Percentiles rank a stretch among this genome's conserved stretches.
These are phyloP conservation scores for Heteronetta atricapilla DNA, from an alignment of 2,113 vertebrate genomes.

Conservation along the genomic window DNA sequence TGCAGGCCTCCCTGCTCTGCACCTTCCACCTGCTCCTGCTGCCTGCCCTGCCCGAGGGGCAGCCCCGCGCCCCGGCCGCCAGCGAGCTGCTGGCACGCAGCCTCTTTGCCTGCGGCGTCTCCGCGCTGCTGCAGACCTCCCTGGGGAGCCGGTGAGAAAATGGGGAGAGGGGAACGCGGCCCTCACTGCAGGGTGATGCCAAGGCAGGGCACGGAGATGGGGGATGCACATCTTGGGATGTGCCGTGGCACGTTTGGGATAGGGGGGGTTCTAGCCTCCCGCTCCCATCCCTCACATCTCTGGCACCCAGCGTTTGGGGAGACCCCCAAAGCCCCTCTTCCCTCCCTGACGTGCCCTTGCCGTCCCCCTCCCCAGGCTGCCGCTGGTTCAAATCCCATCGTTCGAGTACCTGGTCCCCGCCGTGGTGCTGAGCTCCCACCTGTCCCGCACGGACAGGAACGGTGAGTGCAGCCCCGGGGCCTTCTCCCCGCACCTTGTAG, in stretches of 20 bases:
- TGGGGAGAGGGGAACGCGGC: neutral
- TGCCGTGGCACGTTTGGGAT: neutral
- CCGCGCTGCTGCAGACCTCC: conserved; percentile 80
- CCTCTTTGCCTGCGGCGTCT: conserved; percentile 83
- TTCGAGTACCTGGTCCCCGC: conserved; percentile 85
- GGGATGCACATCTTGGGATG: neutral
- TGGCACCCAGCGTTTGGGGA: neutral
- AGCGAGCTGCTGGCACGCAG: conserved; percentile 77
- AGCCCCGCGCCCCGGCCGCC: neutral
- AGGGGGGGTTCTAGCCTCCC: neutral
- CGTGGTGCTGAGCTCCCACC: conserved; percentile 75
- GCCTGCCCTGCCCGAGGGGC: conserved; percentile 42
- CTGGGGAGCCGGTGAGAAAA: conserved; percentile 82
- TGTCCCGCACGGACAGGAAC: conserved; percentile 49
- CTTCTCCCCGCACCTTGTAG: neutral
- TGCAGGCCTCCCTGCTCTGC: conserved; percentile 80
- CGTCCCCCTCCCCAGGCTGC: conserved; percentile 75
- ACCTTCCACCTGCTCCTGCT: conserved; percentile 77
- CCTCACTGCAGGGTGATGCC: neutral
- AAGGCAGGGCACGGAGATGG: neutral
- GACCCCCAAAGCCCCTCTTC: neutral
- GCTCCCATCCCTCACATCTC: neutral
- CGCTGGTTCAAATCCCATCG: conserved; percentile 83
- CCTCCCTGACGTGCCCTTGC: neutral
- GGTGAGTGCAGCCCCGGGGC: conserved; percentile 69